Percentiles rank a stretch among this genome's conserved stretches.
Conservation (phyloP, 2,888 invertebrate genomes). For the Drosophila subsilvestris region DNA sequence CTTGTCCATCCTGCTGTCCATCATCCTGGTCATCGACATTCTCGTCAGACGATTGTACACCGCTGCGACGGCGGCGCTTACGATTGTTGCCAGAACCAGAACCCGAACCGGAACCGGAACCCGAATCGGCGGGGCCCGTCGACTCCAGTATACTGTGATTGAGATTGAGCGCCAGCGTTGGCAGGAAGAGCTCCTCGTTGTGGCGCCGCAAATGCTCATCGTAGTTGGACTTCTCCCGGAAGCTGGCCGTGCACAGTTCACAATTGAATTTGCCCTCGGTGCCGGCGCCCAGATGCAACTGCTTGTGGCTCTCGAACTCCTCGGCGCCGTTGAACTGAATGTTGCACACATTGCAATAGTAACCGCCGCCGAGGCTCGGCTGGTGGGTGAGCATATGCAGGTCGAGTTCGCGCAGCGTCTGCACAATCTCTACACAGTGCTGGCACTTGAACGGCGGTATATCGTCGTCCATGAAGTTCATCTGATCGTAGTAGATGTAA, state of each 20-base stretch:
- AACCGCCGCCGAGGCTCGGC: conserved; percentile 63
- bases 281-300: conserved; percentile 66
- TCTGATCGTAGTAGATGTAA: conserved; percentile 79
- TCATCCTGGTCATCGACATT: conserved; percentile 27
- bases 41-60: not conserved
- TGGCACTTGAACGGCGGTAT: conserved; percentile 81
- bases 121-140: not conserved
- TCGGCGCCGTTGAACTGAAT: conserved; percentile 72
- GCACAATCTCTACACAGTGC: conserved; percentile 74
- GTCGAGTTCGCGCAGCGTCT: conserved; percentile 77
- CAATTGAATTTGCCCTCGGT: conserved; percentile 78
- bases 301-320: conserved; percentile 76
- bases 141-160: conserved; percentile 67
- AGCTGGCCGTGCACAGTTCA: conserved; percentile 80
- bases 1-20: conserved; percentile 7
- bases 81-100: not conserved
- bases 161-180: conserved; percentile 65
- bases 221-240: conserved; percentile 79
- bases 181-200: conserved; percentile 79
- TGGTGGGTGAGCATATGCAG: conserved; percentile 76
- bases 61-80: conserved; percentile 2
- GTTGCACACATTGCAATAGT: conserved; percentile 73
- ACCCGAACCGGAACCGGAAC: not conserved
- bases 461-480: conserved; percentile 80
- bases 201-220: conserved; percentile 81